Evolutionary conservation across 2,113 vertebrate species (phyloP).

Genomic region (Picathartes gymnocephalus): DNA sequence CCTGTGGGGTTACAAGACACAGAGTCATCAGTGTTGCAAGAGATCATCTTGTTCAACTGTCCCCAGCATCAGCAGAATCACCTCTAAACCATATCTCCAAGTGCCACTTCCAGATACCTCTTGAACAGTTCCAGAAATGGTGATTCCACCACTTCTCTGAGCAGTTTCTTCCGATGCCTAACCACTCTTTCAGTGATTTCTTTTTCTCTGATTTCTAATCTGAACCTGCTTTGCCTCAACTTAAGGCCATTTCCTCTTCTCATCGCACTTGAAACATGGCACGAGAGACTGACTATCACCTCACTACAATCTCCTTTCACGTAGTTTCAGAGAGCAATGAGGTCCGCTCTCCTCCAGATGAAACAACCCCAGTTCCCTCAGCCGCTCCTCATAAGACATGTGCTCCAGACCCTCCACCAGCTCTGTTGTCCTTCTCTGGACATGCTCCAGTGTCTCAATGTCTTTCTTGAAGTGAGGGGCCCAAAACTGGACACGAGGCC

Average conservation of each 20-base stretch:
- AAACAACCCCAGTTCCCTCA: neutral
- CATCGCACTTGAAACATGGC: neutral
- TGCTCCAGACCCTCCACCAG: neutral
- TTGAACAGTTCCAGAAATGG: neutral
- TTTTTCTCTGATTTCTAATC: neutral
- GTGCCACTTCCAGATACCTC: neutral
- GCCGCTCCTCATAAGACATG: fast-evolving
- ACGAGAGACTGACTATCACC: neutral
- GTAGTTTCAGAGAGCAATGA: neutral
- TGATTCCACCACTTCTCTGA: neutral
- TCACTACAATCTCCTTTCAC: neutral
- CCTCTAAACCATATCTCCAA: neutral
- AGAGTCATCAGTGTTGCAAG: neutral
- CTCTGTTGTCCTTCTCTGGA: neutral
- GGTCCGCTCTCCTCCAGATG: neutral
- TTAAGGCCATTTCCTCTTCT: neutral
- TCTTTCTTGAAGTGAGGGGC: neutral
- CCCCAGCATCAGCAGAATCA: neutral
- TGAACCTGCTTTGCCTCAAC: neutral
- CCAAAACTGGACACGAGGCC: neutral
- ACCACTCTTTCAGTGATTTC: neutral
- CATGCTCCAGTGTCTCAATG: no score
- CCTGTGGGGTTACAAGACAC: neutral
- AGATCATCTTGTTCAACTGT: neutral
- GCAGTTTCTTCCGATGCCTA: neutral